Percentiles rank a stretch among this genome's conserved stretches.
Conservation (phyloP, 2,113 vertebrate genomes). For the Strix aluco region DNA sequence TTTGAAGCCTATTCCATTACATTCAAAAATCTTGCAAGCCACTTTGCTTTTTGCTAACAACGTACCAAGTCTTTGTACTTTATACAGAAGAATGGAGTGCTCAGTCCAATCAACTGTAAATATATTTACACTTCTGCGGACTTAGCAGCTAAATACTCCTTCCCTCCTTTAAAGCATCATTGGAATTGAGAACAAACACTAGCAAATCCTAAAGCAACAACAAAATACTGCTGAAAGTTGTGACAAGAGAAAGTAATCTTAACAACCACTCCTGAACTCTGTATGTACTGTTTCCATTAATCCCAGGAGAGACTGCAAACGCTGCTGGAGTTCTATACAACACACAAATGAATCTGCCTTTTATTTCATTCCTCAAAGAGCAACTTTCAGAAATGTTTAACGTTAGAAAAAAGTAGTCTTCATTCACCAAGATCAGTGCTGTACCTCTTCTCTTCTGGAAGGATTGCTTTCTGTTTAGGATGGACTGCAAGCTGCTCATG, state of each 20-base stretch:
- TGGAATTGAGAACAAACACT: conserved; percentile 18
- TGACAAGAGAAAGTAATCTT: background rate
- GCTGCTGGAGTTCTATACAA: background rate
- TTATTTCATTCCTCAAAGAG: background rate
- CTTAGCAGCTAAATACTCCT: conserved; percentile 31
- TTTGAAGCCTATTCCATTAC: conserved; percentile 25
- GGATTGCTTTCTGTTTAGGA: background rate
- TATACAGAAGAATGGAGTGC: conserved; percentile 22
- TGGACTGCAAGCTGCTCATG: background rate
- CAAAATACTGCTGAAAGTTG: conserved; percentile 19
- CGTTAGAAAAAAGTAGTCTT: conserved; percentile 5
- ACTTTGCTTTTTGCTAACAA: background rate
- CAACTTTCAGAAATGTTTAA: background rate
- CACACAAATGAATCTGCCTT: background rate
- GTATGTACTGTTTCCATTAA: background rate
- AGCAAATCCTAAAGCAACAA: conserved; percentile 22
- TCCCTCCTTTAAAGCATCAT: conserved; percentile 36
- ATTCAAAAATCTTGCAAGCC: conserved; percentile 29
- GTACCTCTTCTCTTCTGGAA: background rate
- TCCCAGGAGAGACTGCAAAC: background rate
- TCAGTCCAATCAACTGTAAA: conserved; percentile 27
- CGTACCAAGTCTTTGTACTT: conserved; percentile 11
- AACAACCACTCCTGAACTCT: background rate
- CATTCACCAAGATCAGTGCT: background rate
- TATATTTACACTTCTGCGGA: conserved; percentile 34